Base-by-base conservation (phyloP, 2,888 invertebrate species). In the Hyppa rectilinea region DNA sequence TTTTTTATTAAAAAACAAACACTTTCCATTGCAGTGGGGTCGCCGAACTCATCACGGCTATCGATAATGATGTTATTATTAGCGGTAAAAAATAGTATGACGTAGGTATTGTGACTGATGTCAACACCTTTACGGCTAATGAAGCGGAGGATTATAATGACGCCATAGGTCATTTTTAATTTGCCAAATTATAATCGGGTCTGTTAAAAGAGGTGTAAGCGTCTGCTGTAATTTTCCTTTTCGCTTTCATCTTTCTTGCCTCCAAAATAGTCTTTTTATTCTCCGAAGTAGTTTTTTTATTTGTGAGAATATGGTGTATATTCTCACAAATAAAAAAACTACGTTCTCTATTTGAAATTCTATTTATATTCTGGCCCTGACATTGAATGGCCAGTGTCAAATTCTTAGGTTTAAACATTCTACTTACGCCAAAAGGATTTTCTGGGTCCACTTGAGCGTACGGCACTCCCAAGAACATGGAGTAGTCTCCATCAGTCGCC, bases 391-490 rank as follows among this genome's bases (percentile, higher is more conserved):
- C 34, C 12, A 34, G 31, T 50, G 55, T 52, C 10, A 62, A 61
- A 56, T 49, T 50, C 7, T 47, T 62, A 36, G 17, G 9, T 29
- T 49, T 12, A 34, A 40, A 40, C 29, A 45, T 45, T n/a, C 12
- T 71, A 93, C 95, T 94, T 90, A 96, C 96, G 62, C 96, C 95
- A 76, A 96, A 96, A 31, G 95, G 96, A 84, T 95, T 90, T 58
- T 87, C 85, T 52, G 80, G 71, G 78, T 95, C 91, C 20, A 96
- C 91, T 76, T 86, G 80, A 29, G 95, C 96, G 75, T 95, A 96
- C 7, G 96, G 96, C 66, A 96, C 90, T 58, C 96, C 96, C 58
- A 95, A 82, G 78, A 96, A 96, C 55, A 87, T 84, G 0, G 95
- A 94, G 60, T 95, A 96, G 45, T 91, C 91, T 23, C 94, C 94